phyloP scores from a whole-genome alignment of 2,888 invertebrate species.

The Stenotaenia linearis region DNA sequence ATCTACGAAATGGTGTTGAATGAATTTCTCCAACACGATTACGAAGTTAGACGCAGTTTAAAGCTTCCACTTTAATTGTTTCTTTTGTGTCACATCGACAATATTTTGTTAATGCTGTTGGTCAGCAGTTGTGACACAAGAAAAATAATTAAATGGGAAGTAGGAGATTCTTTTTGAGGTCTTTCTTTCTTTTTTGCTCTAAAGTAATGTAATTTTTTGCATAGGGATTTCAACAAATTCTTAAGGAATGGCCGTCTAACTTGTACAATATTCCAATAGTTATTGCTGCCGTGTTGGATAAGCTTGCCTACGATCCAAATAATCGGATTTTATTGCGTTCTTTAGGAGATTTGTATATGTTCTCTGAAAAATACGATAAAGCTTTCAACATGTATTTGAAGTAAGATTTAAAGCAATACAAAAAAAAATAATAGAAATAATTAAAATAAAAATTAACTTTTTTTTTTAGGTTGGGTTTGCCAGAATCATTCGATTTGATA shows the following conservation, averaged over 20 bases:
- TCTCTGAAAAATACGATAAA: constrained; percentile 82
- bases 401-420: constrained; percentile 50
- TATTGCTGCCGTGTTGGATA: constrained; percentile 77
- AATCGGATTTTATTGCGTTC: constrained; percentile 75
- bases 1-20: constrained; percentile 92
- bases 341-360: constrained; percentile 79
- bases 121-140: too few relatives aligned
- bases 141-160: too few relatives aligned
- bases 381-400: constrained; percentile 84
- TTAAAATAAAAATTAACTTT: not conserved
- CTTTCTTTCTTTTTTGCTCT: too few relatives aligned
- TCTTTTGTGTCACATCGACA: too few relatives aligned
- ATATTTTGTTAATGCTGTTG: too few relatives aligned
- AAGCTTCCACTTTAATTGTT: too few relatives aligned
- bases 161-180: too few relatives aligned
- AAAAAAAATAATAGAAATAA: constrained; percentile 27
- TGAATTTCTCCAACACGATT: constrained; percentile 80
- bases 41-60: too few relatives aligned
- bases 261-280: constrained; percentile 78
- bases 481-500: constrained; percentile 84
- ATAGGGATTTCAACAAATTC: constrained; percentile 66
- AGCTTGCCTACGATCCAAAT: constrained; percentile 60
- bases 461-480: constrained; percentile 64
- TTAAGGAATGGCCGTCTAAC: constrained; percentile 77
- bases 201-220: too few relatives aligned